These are phyloP conservation scores for Dipodomys ordii DNA, from an alignment of 2,113 vertebrate species.

Conservation along the genomic window DNA sequence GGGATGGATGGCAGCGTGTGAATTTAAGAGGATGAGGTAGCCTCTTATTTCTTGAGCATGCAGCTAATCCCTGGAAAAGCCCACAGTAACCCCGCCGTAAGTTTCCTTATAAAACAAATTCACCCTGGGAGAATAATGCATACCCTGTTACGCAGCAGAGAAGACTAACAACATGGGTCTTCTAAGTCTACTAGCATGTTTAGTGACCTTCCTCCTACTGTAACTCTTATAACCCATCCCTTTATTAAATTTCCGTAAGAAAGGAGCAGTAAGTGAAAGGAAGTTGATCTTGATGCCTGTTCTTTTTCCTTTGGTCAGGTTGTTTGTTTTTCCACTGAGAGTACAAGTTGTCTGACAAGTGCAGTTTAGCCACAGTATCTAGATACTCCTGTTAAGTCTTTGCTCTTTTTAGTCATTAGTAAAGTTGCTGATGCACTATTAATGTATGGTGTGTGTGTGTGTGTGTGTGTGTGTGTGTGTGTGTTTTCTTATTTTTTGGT, in stretches of 20 bases:
- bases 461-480: too few species aligned
- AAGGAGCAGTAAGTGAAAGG: not conserved
- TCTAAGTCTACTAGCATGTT: conserved; percentile 65
- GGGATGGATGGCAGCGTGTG: conserved; percentile 86
- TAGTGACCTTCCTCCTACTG: conserved; percentile 44
- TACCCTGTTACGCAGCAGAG: conserved; percentile 70
- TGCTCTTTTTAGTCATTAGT: not conserved
- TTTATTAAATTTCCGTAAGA: conserved; percentile 37
- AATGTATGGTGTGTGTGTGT: too few species aligned
- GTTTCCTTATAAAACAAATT: conserved; percentile 85
- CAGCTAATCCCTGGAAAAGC: conserved; percentile 88
- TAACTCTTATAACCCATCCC: not conserved
- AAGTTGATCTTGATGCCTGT: not conserved
- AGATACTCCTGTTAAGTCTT: not conserved
- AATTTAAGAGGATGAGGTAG: conserved; percentile 90
- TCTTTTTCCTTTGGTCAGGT: not conserved
- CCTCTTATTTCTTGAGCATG: conserved; percentile 87
- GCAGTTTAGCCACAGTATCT: not conserved
- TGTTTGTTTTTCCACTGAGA: not conserved
- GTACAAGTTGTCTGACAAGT: not conserved
- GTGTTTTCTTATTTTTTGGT: too few species aligned
- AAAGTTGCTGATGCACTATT: not conserved
- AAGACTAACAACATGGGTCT: conserved; percentile 69
- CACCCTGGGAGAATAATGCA: conserved; percentile 75
- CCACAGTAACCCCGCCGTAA: conserved; percentile 86